These are phyloP conservation scores for Camelus bactrianus DNA, from an alignment of 2,113 vertebrate genomes.

Conservation along the genomic window DNA sequence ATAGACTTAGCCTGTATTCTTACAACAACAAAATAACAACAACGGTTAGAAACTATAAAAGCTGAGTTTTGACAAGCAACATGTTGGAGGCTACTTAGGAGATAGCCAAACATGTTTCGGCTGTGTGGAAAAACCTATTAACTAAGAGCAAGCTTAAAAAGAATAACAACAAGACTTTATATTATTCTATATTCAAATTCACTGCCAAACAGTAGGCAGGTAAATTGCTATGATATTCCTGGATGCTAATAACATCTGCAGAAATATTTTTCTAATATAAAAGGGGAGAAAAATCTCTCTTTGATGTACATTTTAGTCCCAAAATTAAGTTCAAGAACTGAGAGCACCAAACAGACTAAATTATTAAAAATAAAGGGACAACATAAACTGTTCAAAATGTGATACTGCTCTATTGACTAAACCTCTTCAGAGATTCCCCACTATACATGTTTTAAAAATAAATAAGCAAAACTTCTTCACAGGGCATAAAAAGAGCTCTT, in stretches of 20 bases:
- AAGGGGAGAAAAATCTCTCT: neutral
- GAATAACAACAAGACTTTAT: neutral
- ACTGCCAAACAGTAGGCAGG: neutral
- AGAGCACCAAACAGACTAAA: neutral
- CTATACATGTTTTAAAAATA: neutral
- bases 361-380: conserved; percentile 7
- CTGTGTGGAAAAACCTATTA: conserved; percentile 22
- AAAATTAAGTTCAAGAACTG: conserved; percentile 23
- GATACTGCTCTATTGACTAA: neutral
- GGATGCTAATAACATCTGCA: neutral
- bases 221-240: conserved; percentile 13
- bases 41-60: conserved; percentile 33
- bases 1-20: neutral
- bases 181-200: conserved; percentile 5
- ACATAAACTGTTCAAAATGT: conserved; percentile 27
- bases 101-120: neutral
- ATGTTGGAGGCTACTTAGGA: neutral
- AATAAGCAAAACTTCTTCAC: conserved; percentile 8
- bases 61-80: neutral
- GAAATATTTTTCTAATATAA: neutral
- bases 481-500: neutral
- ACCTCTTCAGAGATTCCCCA: neutral
- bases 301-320: neutral
- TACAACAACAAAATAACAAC: neutral
- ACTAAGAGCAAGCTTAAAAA: neutral